Percentiles rank a stretch among this genome's conserved stretches.
Conservation (phyloP, 1,140 invertebrate genomes). For the Cydia fagiglandana region DNA sequence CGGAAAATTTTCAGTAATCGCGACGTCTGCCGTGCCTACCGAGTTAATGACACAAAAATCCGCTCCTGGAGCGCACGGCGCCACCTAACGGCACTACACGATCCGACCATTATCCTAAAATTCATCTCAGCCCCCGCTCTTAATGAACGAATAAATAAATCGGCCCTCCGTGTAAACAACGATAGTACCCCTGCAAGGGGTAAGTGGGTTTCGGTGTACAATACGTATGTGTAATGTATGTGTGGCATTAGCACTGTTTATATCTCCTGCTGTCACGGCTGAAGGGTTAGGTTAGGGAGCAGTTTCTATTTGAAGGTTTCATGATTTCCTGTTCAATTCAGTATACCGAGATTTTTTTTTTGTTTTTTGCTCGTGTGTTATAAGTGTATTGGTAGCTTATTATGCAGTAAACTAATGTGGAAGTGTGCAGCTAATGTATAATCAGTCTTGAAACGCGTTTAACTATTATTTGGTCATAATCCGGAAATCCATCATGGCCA, state of each 20-base stretch:
- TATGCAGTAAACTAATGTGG: no score
- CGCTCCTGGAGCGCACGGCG: slow-evolving; percentile 10
- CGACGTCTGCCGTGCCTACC: neutral
- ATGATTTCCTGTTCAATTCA: no score
- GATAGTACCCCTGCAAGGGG: slow-evolving; percentile 69
- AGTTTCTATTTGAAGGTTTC: neutral
- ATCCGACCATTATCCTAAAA: slow-evolving; percentile 74
- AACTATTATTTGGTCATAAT: no score
- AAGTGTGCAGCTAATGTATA: no score
- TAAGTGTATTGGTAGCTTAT: no score
- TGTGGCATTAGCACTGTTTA: slow-evolving; percentile 26
- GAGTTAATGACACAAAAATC: slow-evolving; percentile 23
- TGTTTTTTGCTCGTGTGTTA: no score
- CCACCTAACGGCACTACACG: slow-evolving; percentile 47
- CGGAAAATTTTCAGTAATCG: neutral
- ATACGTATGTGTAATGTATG: slow-evolving; percentile 56
- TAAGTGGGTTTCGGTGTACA: slow-evolving; percentile 76
- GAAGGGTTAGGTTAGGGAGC: slow-evolving; percentile 29
- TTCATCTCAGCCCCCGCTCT: slow-evolving; percentile 71
- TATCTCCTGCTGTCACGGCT: slow-evolving; percentile 24
- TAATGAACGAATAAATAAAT: slow-evolving; percentile 79
- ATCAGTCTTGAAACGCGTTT: no score
- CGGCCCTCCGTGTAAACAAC: slow-evolving; percentile 76
- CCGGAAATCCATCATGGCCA: no score
- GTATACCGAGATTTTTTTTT: no score